Conservation (phyloP, 2,113 vertebrate species). For the Columba janthina region DNA sequence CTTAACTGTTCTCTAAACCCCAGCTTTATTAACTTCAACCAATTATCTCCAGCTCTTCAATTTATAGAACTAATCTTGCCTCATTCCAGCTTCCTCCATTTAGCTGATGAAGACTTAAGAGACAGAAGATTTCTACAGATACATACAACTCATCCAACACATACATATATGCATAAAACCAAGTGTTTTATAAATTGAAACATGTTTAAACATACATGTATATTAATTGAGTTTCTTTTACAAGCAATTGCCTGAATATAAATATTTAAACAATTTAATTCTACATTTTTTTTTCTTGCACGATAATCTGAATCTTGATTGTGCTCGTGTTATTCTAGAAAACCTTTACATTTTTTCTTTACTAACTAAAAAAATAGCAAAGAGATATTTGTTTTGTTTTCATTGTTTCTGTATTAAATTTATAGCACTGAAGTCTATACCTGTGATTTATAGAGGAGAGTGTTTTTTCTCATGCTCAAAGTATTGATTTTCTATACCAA, state of each 20-base stretch:
- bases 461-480: slow-evolving; percentile 28
- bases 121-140: not conserved
- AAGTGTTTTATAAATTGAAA: not conserved
- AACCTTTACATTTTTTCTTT: slow-evolving; percentile 5
- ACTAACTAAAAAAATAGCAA: not conserved
- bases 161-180: not conserved
- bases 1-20: slow-evolving; percentile 50
- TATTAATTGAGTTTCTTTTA: not conserved
- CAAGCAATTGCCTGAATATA: not conserved
- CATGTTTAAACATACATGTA: not conserved
- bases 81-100: slow-evolving; percentile 41
- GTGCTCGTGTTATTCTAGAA: not conserved
- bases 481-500: slow-evolving; percentile 65
- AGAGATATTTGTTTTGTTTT: slow-evolving; percentile 23
- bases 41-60: slow-evolving; percentile 55
- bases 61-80: slow-evolving; percentile 60
- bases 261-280: not conserved
- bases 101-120: slow-evolving; percentile 51
- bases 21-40: slow-evolving; percentile 62
- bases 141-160: not conserved
- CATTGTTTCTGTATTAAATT: slow-evolving; percentile 55
- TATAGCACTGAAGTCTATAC: slow-evolving; percentile 13
- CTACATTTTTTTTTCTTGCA: not conserved
- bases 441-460: slow-evolving; percentile 48
- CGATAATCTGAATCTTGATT: not conserved